Base-by-base conservation (phyloP, 1,140 invertebrate genomes). In the Conus betulinus region DNA sequence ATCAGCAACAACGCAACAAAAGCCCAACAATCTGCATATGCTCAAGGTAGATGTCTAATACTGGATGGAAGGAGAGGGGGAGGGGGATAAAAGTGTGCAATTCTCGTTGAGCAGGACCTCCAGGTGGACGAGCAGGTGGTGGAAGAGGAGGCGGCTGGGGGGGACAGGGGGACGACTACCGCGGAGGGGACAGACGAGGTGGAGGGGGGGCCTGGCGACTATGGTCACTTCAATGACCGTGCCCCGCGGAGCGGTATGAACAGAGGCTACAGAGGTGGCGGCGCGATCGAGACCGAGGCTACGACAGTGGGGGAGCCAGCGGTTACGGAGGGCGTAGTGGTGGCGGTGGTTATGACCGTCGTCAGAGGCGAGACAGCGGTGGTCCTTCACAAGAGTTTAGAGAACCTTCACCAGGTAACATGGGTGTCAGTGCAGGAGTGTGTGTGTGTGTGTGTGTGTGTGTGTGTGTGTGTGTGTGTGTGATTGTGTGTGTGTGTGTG, bases 401-500 rank as follows among this genome's bases (percentile, higher is more conserved):
- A 76, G 93, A 93, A 92, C 91, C 92, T 5, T 92, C 93, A 25
- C 91, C 93, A 81, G 93, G 93, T 93, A 53, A 81, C 87, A 8
- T 71, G 67, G 6, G 67, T 20, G 11, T 71, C 11, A 7, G 23
- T 71, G 67, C 10, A 71, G 11, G n/a, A 7, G 67, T 71, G 67
- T 71, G 67, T 71, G 67, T 71, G 23, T n/a, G 67, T 20, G 60
- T 71, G 67, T 71, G 11, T 71, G 11, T 13, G 67, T 71, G 11
- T 71, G 11, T 71, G 67, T 71, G 67, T 71, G 67, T 71, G 23
- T 71, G 67, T 20, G 67, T 71, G 67, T 71, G 67, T 71, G 23
- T 20, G 67, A 17, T 11, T 71, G 67, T 71, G 3, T 71, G 67
- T 71, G 67, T 71, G 67, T 71, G 67, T n/a, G 67, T 71, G 60